Evolutionary conservation across 2,113 vertebrate species (phyloP), one percentile per base, ranked within the genome.

Genomic region (Dicaeum eximium): DNA sequence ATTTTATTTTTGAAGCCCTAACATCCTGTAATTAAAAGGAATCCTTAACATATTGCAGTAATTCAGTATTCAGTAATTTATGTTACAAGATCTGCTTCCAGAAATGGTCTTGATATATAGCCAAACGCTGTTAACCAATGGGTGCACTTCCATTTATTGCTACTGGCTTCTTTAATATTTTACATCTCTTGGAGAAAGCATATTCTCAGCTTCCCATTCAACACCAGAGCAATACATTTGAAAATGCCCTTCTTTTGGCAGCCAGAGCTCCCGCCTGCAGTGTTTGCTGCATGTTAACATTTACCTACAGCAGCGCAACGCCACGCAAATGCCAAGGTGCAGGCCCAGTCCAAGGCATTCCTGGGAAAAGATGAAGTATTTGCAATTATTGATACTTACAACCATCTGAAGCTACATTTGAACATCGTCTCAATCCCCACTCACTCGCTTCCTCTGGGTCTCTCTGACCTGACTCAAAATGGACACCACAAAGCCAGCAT

Each of bases 21-120:
- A 97, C 80, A 88, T 95, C 79, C 80, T 86, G 92, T 92, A 96
- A 94, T 96, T 96, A 96, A 95, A 89, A 79, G 95, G 95, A 97
- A 97, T 95, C 88, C 95, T 93, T 97, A 97, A 97, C 95, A 95
- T 75, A 82, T 85, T 47, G 77, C 85, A 92, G 81, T 81, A 88
- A 95, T 69, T 94, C 50, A 88, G 78, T 67, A 71, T 67, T 89
- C 62, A 87, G 89, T 91, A 95, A 96, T 77, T 92, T 88, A 71
- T 91, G 81, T 88, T 92, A 80, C 53, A 58, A 88, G 78, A 93
- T 73, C 95, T 65, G 60, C 70, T 95, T 96, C 58, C 88, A 95
- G 92, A 96, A 89, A 90, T 10, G 64, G 83, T 82, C 77, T 91
- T 86, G 96, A 94, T 94, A 64, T 15, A 57, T 15, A 90, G 79